Base-by-base conservation (phyloP, 2,888 invertebrate genomes). In the Drosophila niveifrons region DNA sequence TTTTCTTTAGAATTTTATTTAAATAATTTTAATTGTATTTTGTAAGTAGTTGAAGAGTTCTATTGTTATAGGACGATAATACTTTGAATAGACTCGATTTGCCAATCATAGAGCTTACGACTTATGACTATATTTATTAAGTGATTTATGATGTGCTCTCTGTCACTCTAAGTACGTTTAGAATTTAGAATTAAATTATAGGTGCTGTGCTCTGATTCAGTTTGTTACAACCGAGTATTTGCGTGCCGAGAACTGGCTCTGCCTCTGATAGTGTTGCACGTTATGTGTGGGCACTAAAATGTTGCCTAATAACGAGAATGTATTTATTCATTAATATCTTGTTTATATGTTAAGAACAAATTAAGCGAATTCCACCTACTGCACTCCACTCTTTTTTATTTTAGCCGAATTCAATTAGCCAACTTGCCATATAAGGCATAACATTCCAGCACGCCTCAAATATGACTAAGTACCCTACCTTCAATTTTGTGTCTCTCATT, bases 181-280 rank as follows among this genome's bases (percentile, higher is more conserved):
- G 67, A 68, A 66, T 64, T 75, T 78, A 52, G 62, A 47, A 59
- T 78, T 57, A 70, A 64, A 53, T 72, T 56, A 61, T 69, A 52
- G 58, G 70, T 57, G 55, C 70, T 55, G 46, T 69, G 69, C 51
- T 75, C 51, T 65, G 68, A 65, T 63, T 78, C 85, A 86, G 80
- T 86, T 86, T 78, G 91, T 88, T 76, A 91, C 83, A 65, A 92
- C 91, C 68, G 92, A 92, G 85, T 92, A 92, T 89, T 92, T 92
- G 86, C 92, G 91, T 65, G 91, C 81, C 58, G 91, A 82, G 83
- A 90, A 92, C 85, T 92, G 91, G 86, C 92, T 91, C 86, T 92
- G 91, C 87, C 92, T 91, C 87, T 92, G 92, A 92, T 91, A 92
- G 84, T 92, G 92, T 72, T 92, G 92, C 64, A 92, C 90, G 89